Conservation (phyloP, 2,888 invertebrate species). For the Thysanoteuthis rhombus region DNA sequence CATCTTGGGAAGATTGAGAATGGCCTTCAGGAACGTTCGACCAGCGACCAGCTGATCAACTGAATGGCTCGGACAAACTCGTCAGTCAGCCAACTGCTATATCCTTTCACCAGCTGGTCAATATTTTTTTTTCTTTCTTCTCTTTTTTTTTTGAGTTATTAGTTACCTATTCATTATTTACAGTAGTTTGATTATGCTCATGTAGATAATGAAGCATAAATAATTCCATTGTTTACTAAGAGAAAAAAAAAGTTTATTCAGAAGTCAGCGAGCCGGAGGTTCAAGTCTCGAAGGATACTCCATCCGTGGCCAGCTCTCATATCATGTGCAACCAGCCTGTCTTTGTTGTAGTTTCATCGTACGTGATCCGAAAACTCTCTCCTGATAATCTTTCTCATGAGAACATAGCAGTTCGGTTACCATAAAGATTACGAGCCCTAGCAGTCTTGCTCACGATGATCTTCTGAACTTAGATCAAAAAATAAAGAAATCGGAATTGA, state of each 20-base stretch:
- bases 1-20: not conserved
- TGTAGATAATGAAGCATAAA: not conserved
- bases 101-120: not conserved
- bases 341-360: too few species aligned
- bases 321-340: too few species aligned
- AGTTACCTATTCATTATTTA: not conserved
- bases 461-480: too few species aligned
- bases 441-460: too few species aligned
- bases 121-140: not conserved
- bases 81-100: not conserved
- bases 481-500: too few species aligned
- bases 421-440: too few species aligned
- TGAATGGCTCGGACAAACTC: not conserved
- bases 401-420: too few species aligned
- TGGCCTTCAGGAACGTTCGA: not conserved
- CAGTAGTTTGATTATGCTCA: not conserved
- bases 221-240: not conserved
- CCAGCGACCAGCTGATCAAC: not conserved
- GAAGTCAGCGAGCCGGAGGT: too few species aligned
- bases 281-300: too few species aligned
- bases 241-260: not conserved
- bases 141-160: not conserved
- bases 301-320: too few species aligned
- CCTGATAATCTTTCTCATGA: too few species aligned
- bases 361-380: too few species aligned